These are phyloP conservation scores for Microcebus lehilahytsara DNA, from an alignment of 2,113 vertebrate genomes.

Conservation along the genomic window DNA sequence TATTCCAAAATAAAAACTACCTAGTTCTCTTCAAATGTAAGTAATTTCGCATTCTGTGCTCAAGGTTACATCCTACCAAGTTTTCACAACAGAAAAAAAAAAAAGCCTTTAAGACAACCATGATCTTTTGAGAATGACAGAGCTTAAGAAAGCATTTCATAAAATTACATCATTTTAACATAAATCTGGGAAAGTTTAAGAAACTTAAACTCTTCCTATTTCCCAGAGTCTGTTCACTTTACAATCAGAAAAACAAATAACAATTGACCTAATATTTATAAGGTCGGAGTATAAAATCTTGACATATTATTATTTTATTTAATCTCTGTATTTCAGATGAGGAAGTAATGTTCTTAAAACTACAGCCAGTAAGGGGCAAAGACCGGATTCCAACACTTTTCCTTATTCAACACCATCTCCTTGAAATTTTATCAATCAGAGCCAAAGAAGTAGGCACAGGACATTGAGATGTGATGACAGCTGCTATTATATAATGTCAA, in stretches of 20 bases:
- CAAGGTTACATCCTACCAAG: background rate
- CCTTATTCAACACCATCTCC: background rate
- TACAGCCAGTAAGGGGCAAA: background rate
- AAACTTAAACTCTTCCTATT: background rate
- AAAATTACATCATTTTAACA: background rate
- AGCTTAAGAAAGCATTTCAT: background rate
- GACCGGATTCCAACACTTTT: background rate
- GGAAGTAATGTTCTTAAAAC: background rate
- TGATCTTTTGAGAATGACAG: background rate
- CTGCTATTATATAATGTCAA: background rate
- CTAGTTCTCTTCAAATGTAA: background rate
- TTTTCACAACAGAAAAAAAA: background rate
- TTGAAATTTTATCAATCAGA: conserved; percentile 21
- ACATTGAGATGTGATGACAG: background rate
- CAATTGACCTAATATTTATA: background rate
- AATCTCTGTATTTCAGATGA: background rate
- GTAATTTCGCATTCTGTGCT: background rate
- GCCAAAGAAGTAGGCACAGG: background rate
- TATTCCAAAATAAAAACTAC: no score
- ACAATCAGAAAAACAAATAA: background rate
- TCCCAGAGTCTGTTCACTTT: background rate
- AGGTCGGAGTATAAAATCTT: background rate
- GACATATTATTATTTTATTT: background rate
- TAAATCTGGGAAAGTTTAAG: background rate
- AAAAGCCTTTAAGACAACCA: background rate